Conservation (phyloP, 1,140 invertebrate species). For the Nephotettix cincticeps region DNA sequence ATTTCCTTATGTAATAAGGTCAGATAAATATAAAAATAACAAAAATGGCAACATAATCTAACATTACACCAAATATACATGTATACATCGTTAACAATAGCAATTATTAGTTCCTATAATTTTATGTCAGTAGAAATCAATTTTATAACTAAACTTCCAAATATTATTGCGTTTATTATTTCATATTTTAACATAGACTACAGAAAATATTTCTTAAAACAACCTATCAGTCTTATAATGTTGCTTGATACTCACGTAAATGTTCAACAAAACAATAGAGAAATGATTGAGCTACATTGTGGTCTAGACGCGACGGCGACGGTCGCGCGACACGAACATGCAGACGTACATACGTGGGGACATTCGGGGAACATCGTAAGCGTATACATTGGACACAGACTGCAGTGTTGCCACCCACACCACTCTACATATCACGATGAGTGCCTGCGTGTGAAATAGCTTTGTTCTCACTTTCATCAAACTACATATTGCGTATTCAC, state of each 20-base stretch:
- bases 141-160: neutral
- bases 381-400: too few relatives aligned
- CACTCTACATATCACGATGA: too few relatives aligned
- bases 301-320: neutral
- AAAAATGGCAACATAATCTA: conserved; percentile 12
- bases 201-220: conserved; percentile 9
- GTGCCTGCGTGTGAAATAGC: too few relatives aligned
- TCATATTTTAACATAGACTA: conserved; percentile 3
- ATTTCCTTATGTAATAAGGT: neutral
- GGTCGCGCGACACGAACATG: neutral
- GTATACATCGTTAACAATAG: neutral
- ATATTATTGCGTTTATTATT: conserved; percentile 8
- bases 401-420: too few relatives aligned
- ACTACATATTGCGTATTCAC: too few relatives aligned
- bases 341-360: neutral
- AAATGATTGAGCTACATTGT: neutral
- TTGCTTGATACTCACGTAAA: conserved; percentile 1
- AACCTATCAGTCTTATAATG: conserved; percentile 12
- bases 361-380: too few relatives aligned
- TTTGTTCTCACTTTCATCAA: too few relatives aligned
- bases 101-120: neutral
- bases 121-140: neutral
- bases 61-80: conserved; percentile 1
- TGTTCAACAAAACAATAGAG: neutral
- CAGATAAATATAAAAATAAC: conserved; percentile 13